Conservation (phyloP, 2,113 vertebrate genomes). For the Upupa epops region DNA sequence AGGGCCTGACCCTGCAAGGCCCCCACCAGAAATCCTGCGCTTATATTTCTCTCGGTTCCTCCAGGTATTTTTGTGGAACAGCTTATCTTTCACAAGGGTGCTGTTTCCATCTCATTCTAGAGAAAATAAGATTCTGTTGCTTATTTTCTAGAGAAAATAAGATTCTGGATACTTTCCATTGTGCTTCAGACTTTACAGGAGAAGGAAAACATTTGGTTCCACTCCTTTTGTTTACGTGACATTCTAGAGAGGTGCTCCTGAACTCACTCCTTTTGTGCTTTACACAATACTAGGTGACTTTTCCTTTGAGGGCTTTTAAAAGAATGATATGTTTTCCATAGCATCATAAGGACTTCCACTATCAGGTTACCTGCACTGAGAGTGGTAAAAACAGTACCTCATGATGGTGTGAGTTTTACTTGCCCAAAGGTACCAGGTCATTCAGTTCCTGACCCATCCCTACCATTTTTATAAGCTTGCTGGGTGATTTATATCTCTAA, state of each 20-base stretch:
- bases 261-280: not conserved
- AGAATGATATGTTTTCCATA: not conserved
- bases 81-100: not conserved
- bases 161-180: not conserved
- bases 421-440: not conserved
- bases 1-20: not conserved
- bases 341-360: not conserved
- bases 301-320: not conserved
- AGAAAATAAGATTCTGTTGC: not conserved
- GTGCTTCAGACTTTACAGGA: not conserved
- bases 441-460: not conserved
- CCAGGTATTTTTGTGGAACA: not conserved
- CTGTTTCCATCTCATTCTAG: not conserved
- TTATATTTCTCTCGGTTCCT: not conserved
- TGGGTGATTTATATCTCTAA: slow-evolving; percentile 7
- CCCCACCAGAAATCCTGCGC: not conserved
- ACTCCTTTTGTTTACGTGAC: not conserved
- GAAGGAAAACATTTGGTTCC: not conserved
- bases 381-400: slow-evolving; percentile 16
- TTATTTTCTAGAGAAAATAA: not conserved
- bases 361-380: not conserved
- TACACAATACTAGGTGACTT: not conserved
- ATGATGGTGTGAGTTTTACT: not conserved
- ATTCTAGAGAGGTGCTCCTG: not conserved
- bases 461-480: not conserved